Conservation (phyloP, 2,797 vertebrate genomes). For the Dromococcyx pavoninus region DNA sequence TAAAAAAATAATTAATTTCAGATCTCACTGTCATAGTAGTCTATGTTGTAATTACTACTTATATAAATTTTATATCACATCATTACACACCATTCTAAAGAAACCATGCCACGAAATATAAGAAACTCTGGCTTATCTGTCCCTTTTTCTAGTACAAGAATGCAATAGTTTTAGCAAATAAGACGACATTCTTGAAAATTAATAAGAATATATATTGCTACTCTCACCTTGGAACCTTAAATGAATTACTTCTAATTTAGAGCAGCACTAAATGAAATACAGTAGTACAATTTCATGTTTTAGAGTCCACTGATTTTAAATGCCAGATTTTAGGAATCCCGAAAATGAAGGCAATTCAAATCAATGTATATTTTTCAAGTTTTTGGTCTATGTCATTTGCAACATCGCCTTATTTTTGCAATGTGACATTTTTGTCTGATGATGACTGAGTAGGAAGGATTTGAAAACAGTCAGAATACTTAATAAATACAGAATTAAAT, state of each 20-base stretch:
- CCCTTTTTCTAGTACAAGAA: neutral
- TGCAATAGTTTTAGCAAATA: neutral
- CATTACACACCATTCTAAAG: neutral
- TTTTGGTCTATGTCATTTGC: neutral
- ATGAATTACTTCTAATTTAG: neutral
- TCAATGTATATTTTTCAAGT: neutral
- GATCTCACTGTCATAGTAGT: neutral
- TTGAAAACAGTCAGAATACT: neutral
- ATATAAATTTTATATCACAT: neutral
- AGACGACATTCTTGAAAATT: neutral
- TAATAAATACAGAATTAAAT: neutral
- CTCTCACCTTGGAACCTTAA: neutral
- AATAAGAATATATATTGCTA: neutral
- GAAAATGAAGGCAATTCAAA: neutral
- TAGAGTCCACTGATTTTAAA: neutral
- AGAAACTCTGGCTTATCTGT: neutral
- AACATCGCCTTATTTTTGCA: neutral
- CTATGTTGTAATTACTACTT: neutral
- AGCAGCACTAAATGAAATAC: neutral
- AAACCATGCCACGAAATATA: neutral
- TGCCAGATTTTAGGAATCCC: neutral
- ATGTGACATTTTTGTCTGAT: neutral
- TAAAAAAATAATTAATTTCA: neutral
- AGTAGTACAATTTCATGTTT: neutral
- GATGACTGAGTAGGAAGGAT: neutral